A percentile compares a stretch with the other conserved stretches of the same genome.
Evolutionary conservation across 2,797 vertebrate species (phyloP).

Genomic region (Myripristis jacobus): DNA sequence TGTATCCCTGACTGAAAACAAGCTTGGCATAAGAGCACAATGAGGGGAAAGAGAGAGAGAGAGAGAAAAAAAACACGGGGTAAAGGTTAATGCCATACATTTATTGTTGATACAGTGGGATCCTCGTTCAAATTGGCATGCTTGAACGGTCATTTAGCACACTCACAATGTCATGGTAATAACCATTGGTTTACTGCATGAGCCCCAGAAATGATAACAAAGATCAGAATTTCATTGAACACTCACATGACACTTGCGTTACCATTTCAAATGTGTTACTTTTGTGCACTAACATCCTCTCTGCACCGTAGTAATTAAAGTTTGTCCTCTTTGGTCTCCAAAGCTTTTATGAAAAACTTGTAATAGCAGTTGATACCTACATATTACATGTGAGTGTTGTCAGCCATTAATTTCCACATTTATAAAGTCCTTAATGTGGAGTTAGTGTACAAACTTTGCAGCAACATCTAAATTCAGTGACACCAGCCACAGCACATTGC

Average conservation of each 20-base stretch:
- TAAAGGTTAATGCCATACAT: neutral
- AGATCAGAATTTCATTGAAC: neutral
- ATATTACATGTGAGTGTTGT: too few species aligned
- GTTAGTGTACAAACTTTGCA: neutral
- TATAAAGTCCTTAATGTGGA: neutral
- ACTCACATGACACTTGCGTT: neutral
- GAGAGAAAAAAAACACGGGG: neutral
- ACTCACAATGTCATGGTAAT: neutral
- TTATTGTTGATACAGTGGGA: neutral
- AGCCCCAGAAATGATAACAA: neutral
- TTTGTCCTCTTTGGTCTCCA: too few species aligned
- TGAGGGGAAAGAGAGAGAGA: too few species aligned
- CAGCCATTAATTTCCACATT: too few species aligned
- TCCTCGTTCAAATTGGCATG: neutral
- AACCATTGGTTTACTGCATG: neutral
- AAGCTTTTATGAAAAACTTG: too few species aligned
- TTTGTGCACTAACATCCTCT: too few species aligned
- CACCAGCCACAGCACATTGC: slow-evolving; percentile 13
- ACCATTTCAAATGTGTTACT: too few species aligned
- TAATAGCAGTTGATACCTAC: too few species aligned
- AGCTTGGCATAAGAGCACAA: neutral
- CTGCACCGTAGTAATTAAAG: too few species aligned
- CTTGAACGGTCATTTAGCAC: slow-evolving; percentile 1
- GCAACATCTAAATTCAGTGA: neutral
- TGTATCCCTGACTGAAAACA: neutral